A percentile compares a stretch with the other conserved stretches of the same genome.
Evolutionary conservation across 2,113 vertebrate species (phyloP).

Genomic region (Haliaeetus leucogaster): DNA sequence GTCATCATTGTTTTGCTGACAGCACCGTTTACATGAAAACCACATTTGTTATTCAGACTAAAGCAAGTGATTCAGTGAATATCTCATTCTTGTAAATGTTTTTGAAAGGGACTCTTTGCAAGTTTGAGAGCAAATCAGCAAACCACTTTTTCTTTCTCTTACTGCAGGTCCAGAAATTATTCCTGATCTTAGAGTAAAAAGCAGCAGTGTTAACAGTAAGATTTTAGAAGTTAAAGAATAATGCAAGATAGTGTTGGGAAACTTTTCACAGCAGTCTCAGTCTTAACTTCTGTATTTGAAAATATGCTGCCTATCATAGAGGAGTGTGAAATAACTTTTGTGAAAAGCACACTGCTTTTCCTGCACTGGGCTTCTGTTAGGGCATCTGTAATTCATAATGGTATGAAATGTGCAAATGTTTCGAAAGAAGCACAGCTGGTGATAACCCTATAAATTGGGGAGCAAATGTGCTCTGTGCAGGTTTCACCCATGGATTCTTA

Average conservation of each 20-base stretch:
- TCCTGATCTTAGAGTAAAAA: neutral
- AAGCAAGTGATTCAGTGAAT: neutral
- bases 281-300: neutral
- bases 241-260: neutral
- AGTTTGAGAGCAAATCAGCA: neutral
- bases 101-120: conserved; percentile 2
- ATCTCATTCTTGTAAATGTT: conserved; percentile 5
- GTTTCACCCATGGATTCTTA: neutral
- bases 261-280: neutral
- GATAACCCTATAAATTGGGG: neutral
- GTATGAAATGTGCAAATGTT: neutral
- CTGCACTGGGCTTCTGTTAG: neutral
- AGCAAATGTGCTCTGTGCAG: neutral
- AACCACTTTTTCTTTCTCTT: neutral
- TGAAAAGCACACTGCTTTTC: neutral
- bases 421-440: neutral
- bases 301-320: neutral
- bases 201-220: neutral
- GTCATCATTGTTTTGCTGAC: conserved; percentile 31
- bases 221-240: neutral
- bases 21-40: conserved; percentile 62
- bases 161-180: neutral
- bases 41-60: conserved; percentile 68
- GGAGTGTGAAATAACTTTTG: neutral
- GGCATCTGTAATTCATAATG: neutral